These are phyloP conservation scores for Artibeus jamaicensis DNA, from an alignment of 2,797 vertebrate species.

Conservation along the genomic window DNA sequence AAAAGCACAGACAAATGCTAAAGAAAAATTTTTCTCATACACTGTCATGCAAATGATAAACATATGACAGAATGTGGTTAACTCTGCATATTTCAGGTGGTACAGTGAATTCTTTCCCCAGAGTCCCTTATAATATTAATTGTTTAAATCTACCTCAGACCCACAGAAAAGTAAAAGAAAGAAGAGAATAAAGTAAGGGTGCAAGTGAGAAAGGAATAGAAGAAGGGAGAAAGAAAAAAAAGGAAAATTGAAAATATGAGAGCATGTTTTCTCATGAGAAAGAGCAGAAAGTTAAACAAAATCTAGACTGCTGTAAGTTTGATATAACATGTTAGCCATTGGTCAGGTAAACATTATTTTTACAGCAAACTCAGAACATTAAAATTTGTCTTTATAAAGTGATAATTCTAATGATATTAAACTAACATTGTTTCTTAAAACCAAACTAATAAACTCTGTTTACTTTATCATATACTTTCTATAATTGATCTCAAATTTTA, in stretches of 20 bases:
- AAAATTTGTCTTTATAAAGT: background rate
- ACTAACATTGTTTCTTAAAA: background rate
- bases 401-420: conserved; percentile 19
- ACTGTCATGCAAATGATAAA: background rate
- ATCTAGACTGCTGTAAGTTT: background rate
- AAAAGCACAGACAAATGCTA: background rate
- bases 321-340: background rate
- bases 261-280: too few relatives aligned
- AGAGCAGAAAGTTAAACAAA: background rate
- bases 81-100: background rate
- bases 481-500: conserved; percentile 42
- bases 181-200: background rate
- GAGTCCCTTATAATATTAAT: background rate
- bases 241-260: background rate
- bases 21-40: background rate
- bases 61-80: background rate
- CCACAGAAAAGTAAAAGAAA: background rate
- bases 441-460: conserved; percentile 8
- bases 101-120: background rate
- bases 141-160: background rate
- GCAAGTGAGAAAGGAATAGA: background rate
- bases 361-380: background rate
- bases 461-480: conserved; percentile 36
- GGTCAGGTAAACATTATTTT: background rate
- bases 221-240: background rate